These are phyloP conservation scores for Leptopilina myrica DNA, from an alignment of 2,888 invertebrate genomes.

Conservation along the genomic window DNA sequence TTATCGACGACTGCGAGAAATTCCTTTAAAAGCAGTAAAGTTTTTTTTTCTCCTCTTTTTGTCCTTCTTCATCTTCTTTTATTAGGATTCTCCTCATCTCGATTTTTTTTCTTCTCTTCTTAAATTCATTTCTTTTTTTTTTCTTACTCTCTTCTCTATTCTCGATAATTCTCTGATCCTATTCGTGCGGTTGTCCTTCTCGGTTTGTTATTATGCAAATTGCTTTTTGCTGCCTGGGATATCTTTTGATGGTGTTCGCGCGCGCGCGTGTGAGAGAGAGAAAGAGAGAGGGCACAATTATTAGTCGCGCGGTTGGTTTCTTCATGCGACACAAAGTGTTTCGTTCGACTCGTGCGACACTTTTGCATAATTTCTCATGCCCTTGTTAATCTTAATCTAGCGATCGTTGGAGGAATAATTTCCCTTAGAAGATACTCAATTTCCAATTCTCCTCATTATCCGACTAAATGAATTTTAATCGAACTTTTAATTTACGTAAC, in stretches of 20 bases:
- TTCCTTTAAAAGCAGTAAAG: background rate
- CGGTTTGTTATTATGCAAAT: constrained; percentile 38
- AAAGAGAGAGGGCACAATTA: constrained; percentile 31
- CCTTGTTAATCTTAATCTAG: constrained; percentile 27
- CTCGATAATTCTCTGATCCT: constrained; percentile 15
- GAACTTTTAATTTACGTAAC: background rate
- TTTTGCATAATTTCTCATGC: constrained; percentile 34
- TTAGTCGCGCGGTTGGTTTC: constrained; percentile 28
- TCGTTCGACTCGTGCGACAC: constrained; percentile 27
- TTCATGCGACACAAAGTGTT: constrained; percentile 23
- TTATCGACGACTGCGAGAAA: constrained; percentile 24
- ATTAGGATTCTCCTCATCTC: background rate
- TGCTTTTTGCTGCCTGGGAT: constrained; percentile 33
- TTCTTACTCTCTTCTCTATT: background rate
- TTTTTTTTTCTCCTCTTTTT: too few relatives aligned
- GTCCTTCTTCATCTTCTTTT: too few relatives aligned
- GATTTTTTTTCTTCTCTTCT: background rate
- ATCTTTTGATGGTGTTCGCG: background rate
- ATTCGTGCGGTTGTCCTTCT: constrained; percentile 35
- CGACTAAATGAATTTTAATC: background rate
- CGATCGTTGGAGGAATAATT: constrained; percentile 19
- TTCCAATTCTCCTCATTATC: constrained; percentile 16
- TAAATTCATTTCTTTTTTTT: background rate
- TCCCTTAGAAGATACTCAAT: background rate
- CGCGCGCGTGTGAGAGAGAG: too few relatives aligned